Evolutionary conservation across 2,113 vertebrate genomes (phyloP).

Genomic region (Microtus ochrogaster): DNA sequence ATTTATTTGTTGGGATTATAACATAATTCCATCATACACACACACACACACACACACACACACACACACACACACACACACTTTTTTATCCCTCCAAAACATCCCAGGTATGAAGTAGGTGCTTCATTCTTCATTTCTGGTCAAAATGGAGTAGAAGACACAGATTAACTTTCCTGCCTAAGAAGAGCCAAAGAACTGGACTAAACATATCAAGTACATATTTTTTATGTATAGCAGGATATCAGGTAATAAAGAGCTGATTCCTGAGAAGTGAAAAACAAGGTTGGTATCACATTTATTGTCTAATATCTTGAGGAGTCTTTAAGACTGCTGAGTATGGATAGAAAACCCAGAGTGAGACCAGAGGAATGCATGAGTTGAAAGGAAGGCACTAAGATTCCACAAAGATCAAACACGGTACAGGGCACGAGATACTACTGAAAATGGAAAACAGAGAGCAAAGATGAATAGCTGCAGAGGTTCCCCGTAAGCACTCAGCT

Average conservation of each 20-base stretch:
- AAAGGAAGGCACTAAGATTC: not conserved
- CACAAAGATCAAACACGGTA: not conserved
- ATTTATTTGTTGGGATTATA: constrained; percentile 28
- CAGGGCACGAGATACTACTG: not conserved
- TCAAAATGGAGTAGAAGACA: not conserved
- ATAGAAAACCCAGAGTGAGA: not conserved
- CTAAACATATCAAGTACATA: not conserved
- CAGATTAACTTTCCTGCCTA: not conserved
- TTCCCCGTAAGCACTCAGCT: not conserved
- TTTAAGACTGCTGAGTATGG: not conserved
- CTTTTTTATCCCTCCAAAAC: not conserved
- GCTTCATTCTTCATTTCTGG: constrained; percentile 1
- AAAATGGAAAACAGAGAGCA: not conserved
- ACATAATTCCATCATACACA: not conserved
- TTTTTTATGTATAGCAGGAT: not conserved
- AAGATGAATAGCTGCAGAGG: no score
- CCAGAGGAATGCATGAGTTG: not conserved
- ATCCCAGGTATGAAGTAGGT: constrained; percentile 70
- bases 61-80: not conserved
- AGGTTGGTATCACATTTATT: constrained; percentile 16
- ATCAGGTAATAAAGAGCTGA: not conserved
- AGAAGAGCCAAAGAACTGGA: not conserved
- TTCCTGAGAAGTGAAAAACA: not conserved
- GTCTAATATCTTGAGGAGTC: not conserved
- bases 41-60: not conserved